Conservation (phyloP, 2,888 invertebrate genomes). For the Drosophila anomalipes region DNA sequence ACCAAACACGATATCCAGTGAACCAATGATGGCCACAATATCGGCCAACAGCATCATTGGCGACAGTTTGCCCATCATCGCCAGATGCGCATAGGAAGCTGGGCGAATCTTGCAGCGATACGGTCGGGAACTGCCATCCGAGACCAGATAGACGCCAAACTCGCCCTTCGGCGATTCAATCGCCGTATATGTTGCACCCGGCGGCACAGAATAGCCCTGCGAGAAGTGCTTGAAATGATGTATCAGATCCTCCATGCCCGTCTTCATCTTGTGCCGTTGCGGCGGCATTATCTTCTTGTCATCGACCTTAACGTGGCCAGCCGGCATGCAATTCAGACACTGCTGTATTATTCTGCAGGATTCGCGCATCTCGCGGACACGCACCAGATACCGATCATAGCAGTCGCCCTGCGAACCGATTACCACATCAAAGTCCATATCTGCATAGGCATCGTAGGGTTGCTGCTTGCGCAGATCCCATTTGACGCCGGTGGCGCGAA, state of each 20-base stretch:
- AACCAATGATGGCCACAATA: constrained; percentile 91
- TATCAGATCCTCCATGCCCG: constrained; percentile 94
- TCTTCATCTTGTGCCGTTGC: constrained; percentile 92
- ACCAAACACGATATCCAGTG: constrained; percentile 88
- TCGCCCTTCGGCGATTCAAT: constrained; percentile 95
- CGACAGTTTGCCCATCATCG: constrained; percentile 88
- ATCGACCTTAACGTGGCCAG: constrained; percentile 91
- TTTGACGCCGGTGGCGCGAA: constrained; percentile 93
- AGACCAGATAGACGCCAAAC: constrained; percentile 93
- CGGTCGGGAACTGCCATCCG: constrained; percentile 92
- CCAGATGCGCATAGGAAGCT: constrained; percentile 87
- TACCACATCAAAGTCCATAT: constrained; percentile 93
- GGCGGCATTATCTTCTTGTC: constrained; percentile 93
- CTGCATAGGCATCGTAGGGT: constrained; percentile 94
- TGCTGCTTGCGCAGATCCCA: constrained; percentile 94
- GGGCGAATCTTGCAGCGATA: constrained; percentile 88
- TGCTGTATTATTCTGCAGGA: constrained; percentile 92
- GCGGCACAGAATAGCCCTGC: constrained; percentile 93
- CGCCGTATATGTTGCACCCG: constrained; percentile 92
- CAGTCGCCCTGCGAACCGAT: constrained; percentile 93
- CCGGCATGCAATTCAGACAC: constrained; percentile 93
- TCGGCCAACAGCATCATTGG: constrained; percentile 91
- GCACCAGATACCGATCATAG: constrained; percentile 92
- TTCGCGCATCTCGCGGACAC: constrained; percentile 91
- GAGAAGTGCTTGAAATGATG: constrained; percentile 95